Evolutionary conservation across 2,797 vertebrate species (phyloP).

Genomic region (Petrocephalus sullivani): DNA sequence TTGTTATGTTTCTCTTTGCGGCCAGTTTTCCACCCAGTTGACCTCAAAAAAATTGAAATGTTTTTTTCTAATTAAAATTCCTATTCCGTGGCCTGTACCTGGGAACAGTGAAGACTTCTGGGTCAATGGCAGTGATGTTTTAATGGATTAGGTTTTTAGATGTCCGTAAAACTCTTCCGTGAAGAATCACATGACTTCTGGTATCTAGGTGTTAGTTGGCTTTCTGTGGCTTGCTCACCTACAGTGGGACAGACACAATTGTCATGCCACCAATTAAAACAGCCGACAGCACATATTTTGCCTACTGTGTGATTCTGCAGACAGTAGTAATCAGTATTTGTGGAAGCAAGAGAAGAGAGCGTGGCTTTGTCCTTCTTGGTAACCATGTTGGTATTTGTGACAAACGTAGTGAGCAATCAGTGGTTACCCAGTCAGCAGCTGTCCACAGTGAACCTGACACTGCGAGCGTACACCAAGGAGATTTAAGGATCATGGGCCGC

Average conservation of each 20-base stretch:
- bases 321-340: background rate
- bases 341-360: background rate
- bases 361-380: background rate
- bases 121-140: background rate
- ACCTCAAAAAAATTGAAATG: background rate
- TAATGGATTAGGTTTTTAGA: background rate
- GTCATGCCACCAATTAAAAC: background rate
- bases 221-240: background rate
- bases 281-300: background rate
- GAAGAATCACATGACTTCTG: background rate
- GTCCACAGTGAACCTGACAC: slow-evolving; percentile 4
- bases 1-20: background rate
- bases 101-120: background rate
- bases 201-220: background rate
- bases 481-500: background rate
- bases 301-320: background rate
- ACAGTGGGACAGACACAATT: background rate
- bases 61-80: slow-evolving; percentile 9
- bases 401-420: background rate
- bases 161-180: background rate
- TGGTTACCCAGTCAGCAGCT: background rate
- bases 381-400: background rate
- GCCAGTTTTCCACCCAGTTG: background rate
- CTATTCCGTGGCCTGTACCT: background rate
- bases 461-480: background rate